A percentile compares a stretch with the other conserved stretches of the same genome.
These are phyloP conservation scores for Andrena praecox DNA, from an alignment of 2,888 invertebrate species.

Conservation along the genomic window DNA sequence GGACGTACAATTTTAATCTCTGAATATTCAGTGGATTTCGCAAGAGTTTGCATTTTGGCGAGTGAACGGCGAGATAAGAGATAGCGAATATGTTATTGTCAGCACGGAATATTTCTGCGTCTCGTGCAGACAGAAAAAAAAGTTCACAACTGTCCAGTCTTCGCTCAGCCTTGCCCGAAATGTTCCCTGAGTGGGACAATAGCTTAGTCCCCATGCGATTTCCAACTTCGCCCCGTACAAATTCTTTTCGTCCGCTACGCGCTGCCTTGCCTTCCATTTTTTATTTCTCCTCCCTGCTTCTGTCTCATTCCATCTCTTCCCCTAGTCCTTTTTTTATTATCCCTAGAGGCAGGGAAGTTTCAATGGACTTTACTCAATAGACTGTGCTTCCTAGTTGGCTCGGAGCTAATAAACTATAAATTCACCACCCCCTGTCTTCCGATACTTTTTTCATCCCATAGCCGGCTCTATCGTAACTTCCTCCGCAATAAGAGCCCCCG, in stretches of 20 bases:
- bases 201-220: conserved; percentile 36
- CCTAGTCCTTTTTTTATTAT: conserved; percentile 74
- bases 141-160: conserved; percentile 19
- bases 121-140: conserved; percentile 20
- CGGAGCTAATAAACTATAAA: conserved; percentile 82
- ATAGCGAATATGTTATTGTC: not conserved
- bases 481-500: conserved; percentile 38
- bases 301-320: conserved; percentile 25
- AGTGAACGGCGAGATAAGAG: not conserved
- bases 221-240: conserved; percentile 29
- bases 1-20: too few relatives aligned
- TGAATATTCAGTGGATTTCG: not conserved
- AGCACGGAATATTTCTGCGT: too few relatives aligned
- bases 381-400: conserved; percentile 75
- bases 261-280: conserved; percentile 28
- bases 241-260: conserved; percentile 14
- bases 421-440: conserved; percentile 67
- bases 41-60: not conserved
- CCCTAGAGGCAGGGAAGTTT: conserved; percentile 74
- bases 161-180: conserved; percentile 27
- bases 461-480: conserved; percentile 54
- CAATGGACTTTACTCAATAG: conserved; percentile 82
- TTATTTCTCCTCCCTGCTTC: conserved; percentile 25
- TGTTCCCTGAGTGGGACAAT: conserved; percentile 42
- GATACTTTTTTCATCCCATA: conserved; percentile 76